Conservation (phyloP, 1,140 invertebrate genomes). For the Planococcus citri region DNA sequence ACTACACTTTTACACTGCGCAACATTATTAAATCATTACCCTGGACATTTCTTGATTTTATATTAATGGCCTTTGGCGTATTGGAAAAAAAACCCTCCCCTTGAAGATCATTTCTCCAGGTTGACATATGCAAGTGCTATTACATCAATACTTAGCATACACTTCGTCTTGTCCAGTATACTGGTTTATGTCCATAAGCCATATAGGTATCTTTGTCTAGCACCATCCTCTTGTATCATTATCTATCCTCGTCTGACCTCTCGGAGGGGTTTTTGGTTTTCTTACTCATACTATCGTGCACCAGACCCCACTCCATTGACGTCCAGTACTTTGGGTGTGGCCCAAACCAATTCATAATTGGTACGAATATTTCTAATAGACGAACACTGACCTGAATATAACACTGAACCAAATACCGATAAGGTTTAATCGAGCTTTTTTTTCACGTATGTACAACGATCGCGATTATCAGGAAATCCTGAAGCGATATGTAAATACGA, state of each 20-base stretch:
- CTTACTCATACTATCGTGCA: neutral
- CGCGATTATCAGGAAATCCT: neutral
- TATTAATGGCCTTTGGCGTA: conserved; percentile 3
- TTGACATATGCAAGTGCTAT: neutral
- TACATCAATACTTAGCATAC: conserved; percentile 15
- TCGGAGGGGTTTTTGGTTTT: conserved; percentile 7
- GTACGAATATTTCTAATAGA: conserved; percentile 16
- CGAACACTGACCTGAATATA: conserved; percentile 12
- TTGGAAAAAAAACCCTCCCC: conserved; percentile 16
- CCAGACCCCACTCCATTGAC: neutral
- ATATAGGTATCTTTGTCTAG: neutral
- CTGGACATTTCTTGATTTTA: conserved; percentile 17
- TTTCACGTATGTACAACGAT: neutral
- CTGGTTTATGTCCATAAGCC: conserved; percentile 15
- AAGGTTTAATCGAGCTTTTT: neutral
- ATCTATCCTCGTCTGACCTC: neutral
- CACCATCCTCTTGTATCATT: neutral
- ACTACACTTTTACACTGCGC: conserved; percentile 16
- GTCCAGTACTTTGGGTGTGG: conserved; percentile 13
- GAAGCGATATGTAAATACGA: neutral
- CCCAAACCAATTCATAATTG: conserved; percentile 10
- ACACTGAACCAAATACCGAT: neutral
- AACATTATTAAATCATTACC: conserved; percentile 20
- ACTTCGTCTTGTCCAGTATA: neutral
- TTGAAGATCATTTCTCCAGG: conserved; percentile 18